Evolutionary conservation across 35 echinoderm and acorn worm species (phyloP).

Genomic region (Nesometra sesokonis): DNA sequence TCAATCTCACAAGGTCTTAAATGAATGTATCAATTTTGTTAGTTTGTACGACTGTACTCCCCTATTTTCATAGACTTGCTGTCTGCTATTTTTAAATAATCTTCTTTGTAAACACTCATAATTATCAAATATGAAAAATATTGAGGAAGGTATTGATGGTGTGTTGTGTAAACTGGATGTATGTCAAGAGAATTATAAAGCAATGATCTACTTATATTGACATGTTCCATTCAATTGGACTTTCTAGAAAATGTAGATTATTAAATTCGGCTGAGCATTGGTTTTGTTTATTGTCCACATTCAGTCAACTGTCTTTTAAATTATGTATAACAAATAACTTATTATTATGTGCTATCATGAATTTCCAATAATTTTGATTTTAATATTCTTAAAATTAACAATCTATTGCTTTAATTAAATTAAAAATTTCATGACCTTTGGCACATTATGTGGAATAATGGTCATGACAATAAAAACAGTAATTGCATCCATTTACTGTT

Average conservation of each 20-base stretch:
- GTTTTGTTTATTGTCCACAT: too few species aligned
- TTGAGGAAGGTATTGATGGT: background rate
- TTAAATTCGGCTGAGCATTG: too few species aligned
- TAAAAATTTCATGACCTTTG: too few species aligned
- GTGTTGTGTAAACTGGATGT: background rate
- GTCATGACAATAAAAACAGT: too few species aligned
- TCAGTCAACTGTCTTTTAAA: too few species aligned
- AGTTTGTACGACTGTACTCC: background rate
- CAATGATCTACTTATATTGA: background rate
- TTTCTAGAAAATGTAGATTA: background rate
- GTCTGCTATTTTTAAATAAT: background rate
- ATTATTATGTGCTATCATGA: too few species aligned
- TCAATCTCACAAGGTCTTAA: background rate
- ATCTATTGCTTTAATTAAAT: too few species aligned
- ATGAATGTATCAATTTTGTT: background rate
- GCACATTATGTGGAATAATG: too few species aligned
- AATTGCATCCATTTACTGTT: too few species aligned
- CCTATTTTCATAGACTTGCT: background rate
- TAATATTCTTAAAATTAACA: too few species aligned
- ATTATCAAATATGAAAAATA: background rate
- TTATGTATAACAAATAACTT: too few species aligned
- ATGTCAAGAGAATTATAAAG: background rate
- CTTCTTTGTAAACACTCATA: background rate
- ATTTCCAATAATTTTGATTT: too few species aligned
- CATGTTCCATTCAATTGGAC: background rate